Base-by-base conservation (phyloP, 1,140 invertebrate genomes). In the Drosophila subpulchrella region DNA sequence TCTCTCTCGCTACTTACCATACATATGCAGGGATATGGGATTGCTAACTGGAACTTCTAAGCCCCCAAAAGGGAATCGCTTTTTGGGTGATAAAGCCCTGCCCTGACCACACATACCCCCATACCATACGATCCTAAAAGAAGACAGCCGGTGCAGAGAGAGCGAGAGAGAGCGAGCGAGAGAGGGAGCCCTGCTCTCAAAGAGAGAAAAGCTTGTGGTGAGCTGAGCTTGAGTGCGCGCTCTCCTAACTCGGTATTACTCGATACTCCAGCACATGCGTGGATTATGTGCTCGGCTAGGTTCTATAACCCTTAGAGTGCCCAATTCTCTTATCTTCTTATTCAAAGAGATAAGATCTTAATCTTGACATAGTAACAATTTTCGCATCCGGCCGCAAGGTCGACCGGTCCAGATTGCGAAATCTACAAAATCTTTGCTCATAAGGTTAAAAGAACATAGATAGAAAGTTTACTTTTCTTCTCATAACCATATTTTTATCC, bases 251-350 rank as follows among this genome's bases (percentile, higher is more conserved):
- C 48, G 12, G 30, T 34, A 11, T 4, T 3, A 38, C 13, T 15
- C 53, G 13, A 55, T 39, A n/a, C 13, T 36, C 60, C 46, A 4
- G 32, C 60, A 59, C 54, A 63, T 34, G 17, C 34, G n/a, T 5
- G 39, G 60, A 36, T n/a, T 41, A 63, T 13, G 24, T 10, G 17
- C 27, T 38, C 12, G 12, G 56, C 57, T 11, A 17, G 34, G 41
- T 66, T 63, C 32, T 41, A 63, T 20, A 63, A 63, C 55, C 54
- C 44, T 34, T 44, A 15, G 39, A 60, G 55, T 39, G 10, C 15
- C 53, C 17, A 36, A 38, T 24, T 55, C 20, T 30, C 34, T 41
- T 63, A 63, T 60, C 61, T 63, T 42, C 15, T 0, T 4, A n/a
- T 51, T 11, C n/a, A 8, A 27, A 30, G 1, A 36, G 32, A 62